phyloP scores from a whole-genome alignment of 2,888 invertebrate genomes.

The Macrophya annulata region DNA sequence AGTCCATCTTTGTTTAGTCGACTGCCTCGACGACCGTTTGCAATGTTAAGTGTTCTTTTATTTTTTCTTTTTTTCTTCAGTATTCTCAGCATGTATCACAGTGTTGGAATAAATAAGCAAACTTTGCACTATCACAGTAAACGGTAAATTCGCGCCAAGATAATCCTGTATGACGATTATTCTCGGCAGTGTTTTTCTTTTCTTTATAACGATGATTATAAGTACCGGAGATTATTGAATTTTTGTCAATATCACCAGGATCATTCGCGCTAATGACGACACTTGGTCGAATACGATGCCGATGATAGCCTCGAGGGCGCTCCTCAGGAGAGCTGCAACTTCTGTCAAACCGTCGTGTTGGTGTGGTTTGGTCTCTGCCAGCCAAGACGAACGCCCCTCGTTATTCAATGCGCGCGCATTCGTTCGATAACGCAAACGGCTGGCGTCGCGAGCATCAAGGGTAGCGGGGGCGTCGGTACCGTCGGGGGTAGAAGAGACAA shows the following conservation, averaged over 20 bases:
- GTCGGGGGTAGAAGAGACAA: conserved; percentile 50
- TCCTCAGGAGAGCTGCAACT: conserved; percentile 56
- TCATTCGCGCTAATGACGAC: conserved; percentile 17
- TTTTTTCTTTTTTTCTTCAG: neutral
- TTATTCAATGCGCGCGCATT: conserved; percentile 77
- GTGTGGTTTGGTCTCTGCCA: conserved; percentile 63
- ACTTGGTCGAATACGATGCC: conserved; percentile 18
- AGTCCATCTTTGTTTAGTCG: conserved; percentile 44
- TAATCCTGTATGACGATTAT: neutral
- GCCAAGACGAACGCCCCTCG: conserved; percentile 74
- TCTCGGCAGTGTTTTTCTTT: neutral
- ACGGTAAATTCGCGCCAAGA: conserved; percentile 38
- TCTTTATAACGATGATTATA: neutral
- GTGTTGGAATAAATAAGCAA: conserved; percentile 31
- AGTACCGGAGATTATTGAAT: neutral
- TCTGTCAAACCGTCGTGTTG: conserved; percentile 55
- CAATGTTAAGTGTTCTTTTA: neutral
- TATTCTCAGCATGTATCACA: conserved; percentile 29
- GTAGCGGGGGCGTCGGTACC: conserved; percentile 60
- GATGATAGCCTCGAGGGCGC: conserved; percentile 56
- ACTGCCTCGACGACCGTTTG: conserved; percentile 28
- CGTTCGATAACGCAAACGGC: conserved; percentile 78
- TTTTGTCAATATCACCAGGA: neutral
- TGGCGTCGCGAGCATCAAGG: conserved; percentile 72
- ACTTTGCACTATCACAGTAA: conserved; percentile 48